Base-by-base conservation (phyloP, 2,797 vertebrate species). In the Babyrousa celebensis region DNA sequence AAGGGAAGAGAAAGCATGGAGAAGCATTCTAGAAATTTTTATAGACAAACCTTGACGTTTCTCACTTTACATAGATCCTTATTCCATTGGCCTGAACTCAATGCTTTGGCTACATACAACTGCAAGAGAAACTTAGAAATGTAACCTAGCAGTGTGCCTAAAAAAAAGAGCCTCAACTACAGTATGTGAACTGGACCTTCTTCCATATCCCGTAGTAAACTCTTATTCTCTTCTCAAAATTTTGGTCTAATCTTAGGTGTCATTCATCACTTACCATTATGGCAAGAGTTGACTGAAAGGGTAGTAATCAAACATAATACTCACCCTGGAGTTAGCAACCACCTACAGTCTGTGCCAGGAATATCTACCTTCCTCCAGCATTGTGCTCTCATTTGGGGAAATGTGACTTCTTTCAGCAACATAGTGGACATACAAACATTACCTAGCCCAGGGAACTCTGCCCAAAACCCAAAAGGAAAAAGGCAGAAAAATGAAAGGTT, bases 271-370 rank as follows among this genome's bases (percentile, higher is more conserved):
- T 94, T 95, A 96, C 89, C 79, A 68, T 80, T 62, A 92, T 82
- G 23, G 40, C 25, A 85, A 86, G 17, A 91, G 62, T 75, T 78
- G 77, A 89, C 70, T 71, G 17, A 95, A 97, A 84, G 56, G 25
- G 40, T 93, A 85, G 70, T 79, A 95, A 95, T 97, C 86, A 95
- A 91, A 92, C 21, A 67, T 86, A 96, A 97, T 96, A 74, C 70
- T 92, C 80, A 71, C 90, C 52, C 74, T 91, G 80, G 79, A 89
- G 36, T 97, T 96, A 97, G 74, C 56, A 97, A 85, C 91, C 82
- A 86, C 91, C 89, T 94, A 91, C 65, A 63, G 27, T 91, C 91
- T 95, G 17, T 91, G 82, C 89, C 43, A 54, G 75, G 65, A 86
- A 85, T 95, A 90, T 75, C 70, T 86, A 72, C 40, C 56, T 96